Base-by-base conservation (phyloP, 1,140 invertebrate species). In the Bombus sibiricus region DNA sequence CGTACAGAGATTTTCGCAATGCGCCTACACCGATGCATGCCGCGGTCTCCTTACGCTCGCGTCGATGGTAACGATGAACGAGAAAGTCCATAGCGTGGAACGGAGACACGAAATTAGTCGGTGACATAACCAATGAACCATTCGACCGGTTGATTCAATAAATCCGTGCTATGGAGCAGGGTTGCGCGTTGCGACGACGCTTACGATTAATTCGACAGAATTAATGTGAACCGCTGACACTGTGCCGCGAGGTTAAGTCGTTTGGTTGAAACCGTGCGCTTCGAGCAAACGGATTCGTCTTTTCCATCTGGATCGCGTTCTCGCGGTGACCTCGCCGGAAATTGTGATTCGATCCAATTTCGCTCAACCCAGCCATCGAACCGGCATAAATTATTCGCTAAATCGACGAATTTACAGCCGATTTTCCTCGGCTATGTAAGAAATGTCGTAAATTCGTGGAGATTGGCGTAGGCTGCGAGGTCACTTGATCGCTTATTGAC, bases 401-500 rank as follows among this genome's bases (percentile, higher is more conserved):
- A 79, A 39, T 47, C 2, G 8, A 3, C 12, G 34, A 69, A 34
- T 43, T 39, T 43, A 41, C 71, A 39, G 47, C 18, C n/a, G 64
- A 66, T 66, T 75, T 86, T 78, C 9, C 62, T 5, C n/a, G 32
- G 62, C 53, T 37, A 72, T 75, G 75, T 77, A 77, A 87, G 90
- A 90, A 91, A 93, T n/a, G 74, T 28, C 18, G 80, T 75, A 64
- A 69, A 89, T 78, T 83, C 75, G 78, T 79, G 90, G 90, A 88
- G 90, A 93, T 92, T 92, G 88, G 93, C 94, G 94, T 95, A 90
- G 94, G 94, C 92, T 88, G 94, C 91, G 89, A 88, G 92, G 92
- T 92, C 92, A 93, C 92, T 94, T 94, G 93, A 95, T 95, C 92
- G 94, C 94, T 95, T 95, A 95, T 95, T 95, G 94, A 95, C 94